These are phyloP conservation scores for Todus mexicanus DNA, from an alignment of 2,797 vertebrate genomes.

Conservation along the genomic window DNA sequence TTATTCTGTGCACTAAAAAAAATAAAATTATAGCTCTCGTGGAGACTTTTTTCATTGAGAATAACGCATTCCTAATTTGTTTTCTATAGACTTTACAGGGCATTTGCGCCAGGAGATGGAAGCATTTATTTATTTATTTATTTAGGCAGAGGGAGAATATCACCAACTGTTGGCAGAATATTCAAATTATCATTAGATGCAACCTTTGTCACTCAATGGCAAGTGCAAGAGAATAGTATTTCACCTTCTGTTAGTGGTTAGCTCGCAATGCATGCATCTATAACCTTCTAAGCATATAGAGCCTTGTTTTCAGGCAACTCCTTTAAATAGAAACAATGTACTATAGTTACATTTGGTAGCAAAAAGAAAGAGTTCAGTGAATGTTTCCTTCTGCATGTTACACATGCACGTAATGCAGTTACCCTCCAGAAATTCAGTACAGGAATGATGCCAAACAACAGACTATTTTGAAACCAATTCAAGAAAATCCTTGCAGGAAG, in stretches of 20 bases:
- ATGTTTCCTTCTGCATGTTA: constrained; percentile 5
- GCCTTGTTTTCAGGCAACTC: not conserved
- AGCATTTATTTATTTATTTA: not conserved
- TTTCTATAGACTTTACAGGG: constrained; percentile 68
- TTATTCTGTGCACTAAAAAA: constrained; percentile 74
- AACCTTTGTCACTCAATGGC: not conserved
- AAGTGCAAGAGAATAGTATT: not conserved
- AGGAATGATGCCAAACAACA: constrained; percentile 41
- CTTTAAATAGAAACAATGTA: not conserved
- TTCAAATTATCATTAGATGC: not conserved
- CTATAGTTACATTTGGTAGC: not conserved
- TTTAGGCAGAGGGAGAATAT: not conserved
- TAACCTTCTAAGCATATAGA: accelerated
- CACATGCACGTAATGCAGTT: not conserved
- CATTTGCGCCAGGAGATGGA: constrained; percentile 1
- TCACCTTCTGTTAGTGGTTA: not conserved
- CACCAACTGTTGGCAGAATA: constrained; percentile 21
- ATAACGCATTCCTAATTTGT: constrained; percentile 71
- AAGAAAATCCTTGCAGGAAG: constrained; percentile 47
- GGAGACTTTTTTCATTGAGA: constrained; percentile 68
- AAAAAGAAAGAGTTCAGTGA: not conserved
- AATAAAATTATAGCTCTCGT: constrained; percentile 73
- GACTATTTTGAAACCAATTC: constrained; percentile 40
- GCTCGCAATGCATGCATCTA: not conserved
- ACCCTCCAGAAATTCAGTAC: constrained; percentile 28